Base-by-base conservation (phyloP, 2,888 invertebrate species). In the Phoenoteleia sp. region DNA sequence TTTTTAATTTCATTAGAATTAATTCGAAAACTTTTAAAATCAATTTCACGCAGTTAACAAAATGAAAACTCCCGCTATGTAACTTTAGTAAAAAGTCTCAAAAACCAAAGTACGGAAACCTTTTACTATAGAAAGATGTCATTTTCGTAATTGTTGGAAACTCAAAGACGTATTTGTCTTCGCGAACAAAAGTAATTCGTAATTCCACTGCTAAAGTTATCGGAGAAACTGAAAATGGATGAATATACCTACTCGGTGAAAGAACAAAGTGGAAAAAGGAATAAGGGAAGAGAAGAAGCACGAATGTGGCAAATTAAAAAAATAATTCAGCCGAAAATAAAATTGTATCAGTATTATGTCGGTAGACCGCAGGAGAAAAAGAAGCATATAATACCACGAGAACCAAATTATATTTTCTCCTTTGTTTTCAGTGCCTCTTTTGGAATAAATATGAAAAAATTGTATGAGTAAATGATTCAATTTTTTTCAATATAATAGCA, bases 141-240 rank as follows among this genome's bases (percentile, higher is more conserved):
- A 58, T 58, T 58, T 17, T 36, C 56, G 33, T 19, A 36, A 36
- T 58, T 58, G 56, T 33, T 36, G 29, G 17, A 29, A 27, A 29
- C 29, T 54, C 54, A 54, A 23, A 36, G 56, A 17, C 33, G 25
- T 33, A 36, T 58, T 58, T 33, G 36, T 33, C 56, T 58, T 36
- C 56, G 36, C 2, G 33, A n/a, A 36, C 36, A 36, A 58, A 58
- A 58, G 56, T 58, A 36, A 58, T 58, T 58, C 56, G 33, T 36
- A 36, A 58, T 58, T 58, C 36, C 21, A 11, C 33, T 3, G 36
- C 3, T 13, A n/a, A 36, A 58, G 21, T 58, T 33, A 36, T 58
- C 7, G 13, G 15, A 11, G 25, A 33, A 2, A 29, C 27, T 27
- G 36, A 7, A 36, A 36, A 52, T 36, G 21, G 47, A 21, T 21